A percentile compares a stretch with the other conserved stretches of the same genome.
Evolutionary conservation across 2,888 invertebrate species (phyloP).

Genomic region (Nasonia oneida): DNA sequence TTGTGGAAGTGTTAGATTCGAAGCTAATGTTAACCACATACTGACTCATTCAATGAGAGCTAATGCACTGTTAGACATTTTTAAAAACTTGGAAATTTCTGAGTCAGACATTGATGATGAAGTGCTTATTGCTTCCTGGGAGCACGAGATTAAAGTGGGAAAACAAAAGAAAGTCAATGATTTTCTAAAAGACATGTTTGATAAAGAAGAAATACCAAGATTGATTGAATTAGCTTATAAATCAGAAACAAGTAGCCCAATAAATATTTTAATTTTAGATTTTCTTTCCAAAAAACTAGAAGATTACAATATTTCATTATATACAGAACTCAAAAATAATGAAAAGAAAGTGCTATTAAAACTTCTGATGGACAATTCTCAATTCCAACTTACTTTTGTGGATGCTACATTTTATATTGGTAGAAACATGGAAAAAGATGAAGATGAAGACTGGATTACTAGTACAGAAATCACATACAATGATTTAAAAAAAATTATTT

Average conservation of each 20-base stretch:
- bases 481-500: conserved; percentile 79
- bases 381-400: conserved; percentile 78
- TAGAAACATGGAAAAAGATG: conserved; percentile 76
- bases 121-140: conserved; percentile 72
- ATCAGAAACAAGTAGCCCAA: conserved; percentile 62
- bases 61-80: conserved; percentile 68
- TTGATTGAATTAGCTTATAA: conserved; percentile 73
- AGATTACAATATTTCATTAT: conserved; percentile 68
- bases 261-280: conserved; percentile 68
- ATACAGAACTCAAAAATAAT: conserved; percentile 72
- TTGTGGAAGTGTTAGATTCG: conserved; percentile 78
- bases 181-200: conserved; percentile 73
- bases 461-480: conserved; percentile 80
- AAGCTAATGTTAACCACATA: conserved; percentile 72
- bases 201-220: conserved; percentile 72
- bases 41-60: conserved; percentile 68
- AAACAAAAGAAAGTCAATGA: conserved; percentile 69
- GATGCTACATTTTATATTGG: conserved; percentile 80
- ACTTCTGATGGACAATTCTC: conserved; percentile 73
- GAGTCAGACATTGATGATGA: conserved; percentile 69
- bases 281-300: conserved; percentile 66
- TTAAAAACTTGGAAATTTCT: conserved; percentile 68
- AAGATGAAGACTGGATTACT: conserved; percentile 75
- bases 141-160: conserved; percentile 70
- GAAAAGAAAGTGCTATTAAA: conserved; percentile 72